Evolutionary conservation across 2,797 vertebrate genomes (phyloP), one percentile per base, ranked within the genome.

Genomic region (Sebastes nivosus): DNA sequence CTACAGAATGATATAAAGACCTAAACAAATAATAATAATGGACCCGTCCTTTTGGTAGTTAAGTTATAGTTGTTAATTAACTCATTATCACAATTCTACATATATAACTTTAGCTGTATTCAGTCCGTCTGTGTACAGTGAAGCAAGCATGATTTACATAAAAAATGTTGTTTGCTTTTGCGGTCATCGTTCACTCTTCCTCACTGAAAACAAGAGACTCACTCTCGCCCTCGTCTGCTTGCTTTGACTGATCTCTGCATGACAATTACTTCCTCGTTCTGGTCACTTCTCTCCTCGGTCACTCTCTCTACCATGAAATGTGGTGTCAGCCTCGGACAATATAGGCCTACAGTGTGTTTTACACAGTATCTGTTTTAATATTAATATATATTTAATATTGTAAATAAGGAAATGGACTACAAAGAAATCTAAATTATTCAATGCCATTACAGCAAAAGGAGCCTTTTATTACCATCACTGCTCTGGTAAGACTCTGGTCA

Each of bases 191-290:
- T 36, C 1, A 22, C n/a, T 54, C 52, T 81, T 65, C 59, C 54
- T 72, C 64, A 65, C 0, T 42, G 30, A 73, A 68, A 73, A 50
- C 29, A 57, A 13, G 2, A 59, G 14, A 57, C 8, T 66, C 54
- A 55, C 63, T 59, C 18, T 78, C 68, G 29, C 46, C 24, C 22
- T 69, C 8, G 16, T 59, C 72, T 52, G 24, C 58, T 88, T 88
- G 69, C 69, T 83, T 57, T 54, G 1, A 50, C 77, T 66, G 5
- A 18, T 73, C 54, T 50, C 11, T 81, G 24, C 20, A 60, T 70
- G 13, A 75, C 61, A 74, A 27, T 16, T 14, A 52, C 66, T 87
- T 92, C 77, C 70, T 79, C 55, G 67, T 75, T 81, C 24, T 57
- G 5, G 29, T 29, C 20, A 1, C 32, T 57, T 60, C 2, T 34